Evolutionary conservation across 1,140 invertebrate species (phyloP).

Genomic region (Drosophila guanche): DNA sequence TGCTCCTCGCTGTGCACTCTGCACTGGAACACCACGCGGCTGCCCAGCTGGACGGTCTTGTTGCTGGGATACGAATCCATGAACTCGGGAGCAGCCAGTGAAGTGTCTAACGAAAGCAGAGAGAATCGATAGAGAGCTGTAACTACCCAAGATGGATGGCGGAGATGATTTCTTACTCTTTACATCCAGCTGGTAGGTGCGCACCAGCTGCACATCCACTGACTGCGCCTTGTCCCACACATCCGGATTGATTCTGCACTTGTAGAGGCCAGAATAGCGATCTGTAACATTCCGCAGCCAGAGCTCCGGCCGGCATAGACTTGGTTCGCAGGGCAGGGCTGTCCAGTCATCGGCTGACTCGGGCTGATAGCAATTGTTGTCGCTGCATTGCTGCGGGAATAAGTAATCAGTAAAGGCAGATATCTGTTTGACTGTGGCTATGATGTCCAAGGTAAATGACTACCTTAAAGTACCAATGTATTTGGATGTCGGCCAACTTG

Average conservation of each 20-base stretch:
- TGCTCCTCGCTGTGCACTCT: conserved; percentile 75
- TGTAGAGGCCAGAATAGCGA: conserved; percentile 78
- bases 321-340: conserved; percentile 70
- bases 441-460: neutral
- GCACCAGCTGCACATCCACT: conserved; percentile 70
- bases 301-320: conserved; percentile 65
- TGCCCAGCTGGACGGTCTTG: conserved; percentile 47
- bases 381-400: conserved; percentile 67
- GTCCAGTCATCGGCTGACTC: conserved; percentile 69
- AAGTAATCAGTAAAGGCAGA: neutral
- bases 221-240: conserved; percentile 49
- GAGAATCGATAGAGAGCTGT: neutral
- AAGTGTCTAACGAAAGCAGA: conserved; percentile 47
- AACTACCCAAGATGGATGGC: neutral
- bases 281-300: conserved; percentile 74
- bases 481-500: conserved; percentile 57
- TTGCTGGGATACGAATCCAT: conserved; percentile 73
- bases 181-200: conserved; percentile 77
- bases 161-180: conserved; percentile 52
- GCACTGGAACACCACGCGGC: conserved; percentile 74
- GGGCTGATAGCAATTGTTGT: conserved; percentile 67
- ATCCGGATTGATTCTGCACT: conserved; percentile 72
- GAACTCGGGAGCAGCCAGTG: conserved; percentile 70
- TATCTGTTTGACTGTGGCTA: neutral
- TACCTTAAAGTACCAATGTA: conserved; percentile 81